Conservation (phyloP, 2,113 vertebrate species). For the Halichoerus grypus region DNA sequence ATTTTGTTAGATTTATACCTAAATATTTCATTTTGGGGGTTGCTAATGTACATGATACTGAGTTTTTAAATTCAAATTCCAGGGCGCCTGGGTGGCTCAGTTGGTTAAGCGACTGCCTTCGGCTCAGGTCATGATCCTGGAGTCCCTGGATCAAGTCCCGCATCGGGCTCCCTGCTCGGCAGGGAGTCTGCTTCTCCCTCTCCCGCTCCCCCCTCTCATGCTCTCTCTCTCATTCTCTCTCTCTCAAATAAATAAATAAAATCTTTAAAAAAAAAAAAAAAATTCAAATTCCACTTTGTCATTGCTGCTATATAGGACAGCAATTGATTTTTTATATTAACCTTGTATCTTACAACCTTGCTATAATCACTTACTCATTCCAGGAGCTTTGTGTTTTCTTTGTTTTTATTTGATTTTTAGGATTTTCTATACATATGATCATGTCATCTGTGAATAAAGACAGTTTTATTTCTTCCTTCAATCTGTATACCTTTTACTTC, state of each 20-base stretch:
- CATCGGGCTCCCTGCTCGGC: no score
- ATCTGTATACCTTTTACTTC: not conserved
- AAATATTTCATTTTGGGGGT: not conserved
- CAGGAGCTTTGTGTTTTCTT: not conserved
- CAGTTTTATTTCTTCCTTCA: not conserved
- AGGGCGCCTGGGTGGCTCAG: no score
- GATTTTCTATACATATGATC: not conserved
- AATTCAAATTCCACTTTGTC: constrained; percentile 8
- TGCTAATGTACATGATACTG: not conserved
- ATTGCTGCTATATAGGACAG: not conserved
- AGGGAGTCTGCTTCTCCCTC: no score
- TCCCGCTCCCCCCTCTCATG: no score
- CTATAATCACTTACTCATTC: not conserved
- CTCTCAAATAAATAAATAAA: no score
- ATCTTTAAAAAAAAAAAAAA: no score
- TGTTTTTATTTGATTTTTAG: not conserved
- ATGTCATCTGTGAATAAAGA: not conserved
- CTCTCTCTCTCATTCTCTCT: no score
- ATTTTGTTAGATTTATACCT: not conserved
- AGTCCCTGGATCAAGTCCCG: no score
- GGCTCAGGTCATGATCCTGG: no score
- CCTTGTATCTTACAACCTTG: not conserved
- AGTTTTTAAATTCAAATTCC: constrained; percentile 28
- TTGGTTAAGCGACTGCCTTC: no score
- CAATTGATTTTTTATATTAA: not conserved